phyloP scores from a whole-genome alignment of 1,140 invertebrate species.

The Spodoptera litura region DNA sequence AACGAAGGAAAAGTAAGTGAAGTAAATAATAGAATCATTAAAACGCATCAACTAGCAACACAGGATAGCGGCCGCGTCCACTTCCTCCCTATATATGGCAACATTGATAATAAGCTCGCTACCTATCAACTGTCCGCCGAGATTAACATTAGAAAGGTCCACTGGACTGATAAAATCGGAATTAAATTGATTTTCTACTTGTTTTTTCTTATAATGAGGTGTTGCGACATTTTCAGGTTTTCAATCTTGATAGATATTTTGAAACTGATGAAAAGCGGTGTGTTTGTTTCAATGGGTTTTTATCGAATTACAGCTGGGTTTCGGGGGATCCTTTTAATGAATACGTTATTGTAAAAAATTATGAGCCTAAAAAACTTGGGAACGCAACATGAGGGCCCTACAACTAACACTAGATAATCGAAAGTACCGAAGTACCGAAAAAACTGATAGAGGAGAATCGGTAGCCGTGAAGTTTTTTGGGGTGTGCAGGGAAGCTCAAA shows the following conservation, averaged over 20 bases:
- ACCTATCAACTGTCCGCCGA: conserved; percentile 24
- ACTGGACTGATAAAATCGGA: conserved; percentile 11
- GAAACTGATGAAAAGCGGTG: background rate
- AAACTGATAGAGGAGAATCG: too few relatives aligned
- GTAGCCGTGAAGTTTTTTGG: too few relatives aligned
- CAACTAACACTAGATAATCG: too few relatives aligned
- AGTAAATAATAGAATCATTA: conserved; percentile 41
- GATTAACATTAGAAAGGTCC: conserved; percentile 45
- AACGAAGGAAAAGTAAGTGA: background rate
- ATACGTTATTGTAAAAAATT: too few relatives aligned
- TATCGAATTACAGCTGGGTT: too few relatives aligned
- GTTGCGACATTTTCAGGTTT: conserved; percentile 10
- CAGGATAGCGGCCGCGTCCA: conserved; percentile 30
- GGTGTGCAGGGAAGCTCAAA: too few relatives aligned
- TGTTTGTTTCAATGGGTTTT: background rate
- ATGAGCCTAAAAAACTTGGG: too few relatives aligned
- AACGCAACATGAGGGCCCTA: too few relatives aligned
- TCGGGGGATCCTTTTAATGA: too few relatives aligned
- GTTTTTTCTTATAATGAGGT: conserved; percentile 42
- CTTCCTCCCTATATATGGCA: conserved; percentile 40
- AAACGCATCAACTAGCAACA: conserved; percentile 12
- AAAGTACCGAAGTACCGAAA: too few relatives aligned
- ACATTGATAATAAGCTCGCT: conserved; percentile 33
- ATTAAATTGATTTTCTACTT: conserved; percentile 32
- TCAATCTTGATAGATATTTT: too few relatives aligned